Evolutionary conservation across 2,888 invertebrate genomes (phyloP).

Genomic region (Cosmorhoe ocellata): DNA sequence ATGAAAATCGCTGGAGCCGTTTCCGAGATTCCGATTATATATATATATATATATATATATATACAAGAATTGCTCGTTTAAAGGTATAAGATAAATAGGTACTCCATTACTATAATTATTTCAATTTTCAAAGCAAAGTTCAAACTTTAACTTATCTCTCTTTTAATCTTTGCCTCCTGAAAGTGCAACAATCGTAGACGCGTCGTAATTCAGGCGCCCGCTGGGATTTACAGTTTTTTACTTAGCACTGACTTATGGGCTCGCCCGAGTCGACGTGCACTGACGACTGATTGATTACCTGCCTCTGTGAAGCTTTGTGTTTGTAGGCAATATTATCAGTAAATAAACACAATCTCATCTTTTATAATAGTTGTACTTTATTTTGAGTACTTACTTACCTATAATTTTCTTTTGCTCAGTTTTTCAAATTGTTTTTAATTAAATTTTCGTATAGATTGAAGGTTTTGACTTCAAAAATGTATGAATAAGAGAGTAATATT

Average conservation of each 20-base stretch:
- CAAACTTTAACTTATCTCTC: slow-evolving; percentile 2
- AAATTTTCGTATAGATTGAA: too few relatives aligned
- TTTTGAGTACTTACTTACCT: too few relatives aligned
- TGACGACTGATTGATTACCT: slow-evolving; percentile 35
- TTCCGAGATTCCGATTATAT: too few relatives aligned
- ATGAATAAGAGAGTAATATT: too few relatives aligned
- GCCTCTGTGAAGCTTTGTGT: slow-evolving; percentile 12
- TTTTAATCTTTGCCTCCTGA: slow-evolving; percentile 37
- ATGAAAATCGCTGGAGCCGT: too few relatives aligned
- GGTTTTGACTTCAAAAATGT: too few relatives aligned
- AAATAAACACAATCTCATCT: neutral
- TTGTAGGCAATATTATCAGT: neutral
- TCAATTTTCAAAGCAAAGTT: neutral
- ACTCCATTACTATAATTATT: too few relatives aligned
- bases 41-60: too few relatives aligned
- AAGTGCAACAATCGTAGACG: slow-evolving; percentile 50
- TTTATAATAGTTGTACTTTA: neutral
- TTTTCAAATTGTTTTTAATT: too few relatives aligned
- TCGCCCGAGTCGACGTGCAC: slow-evolving; percentile 17
- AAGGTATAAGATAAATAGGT: too few relatives aligned
- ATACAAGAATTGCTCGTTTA: too few relatives aligned
- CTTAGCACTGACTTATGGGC: slow-evolving; percentile 49
- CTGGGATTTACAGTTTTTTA: slow-evolving; percentile 52
- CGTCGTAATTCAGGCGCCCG: slow-evolving; percentile 52
- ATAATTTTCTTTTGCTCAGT: too few relatives aligned